Conservation (phyloP, 2,797 vertebrate genomes). For the Pseudochaenichthys georgianus region DNA sequence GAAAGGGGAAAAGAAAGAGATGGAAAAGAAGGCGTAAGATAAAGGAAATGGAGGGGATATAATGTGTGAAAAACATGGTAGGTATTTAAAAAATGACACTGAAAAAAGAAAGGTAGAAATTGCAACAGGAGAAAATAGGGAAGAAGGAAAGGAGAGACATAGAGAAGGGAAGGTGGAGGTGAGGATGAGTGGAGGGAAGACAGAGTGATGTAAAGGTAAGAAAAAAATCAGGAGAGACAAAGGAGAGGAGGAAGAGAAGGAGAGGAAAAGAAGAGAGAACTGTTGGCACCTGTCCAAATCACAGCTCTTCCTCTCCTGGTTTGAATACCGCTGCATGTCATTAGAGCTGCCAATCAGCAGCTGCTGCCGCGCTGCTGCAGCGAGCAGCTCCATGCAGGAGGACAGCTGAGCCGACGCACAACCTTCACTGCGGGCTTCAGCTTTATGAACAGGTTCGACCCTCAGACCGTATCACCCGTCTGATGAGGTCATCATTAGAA, state of each 20-base stretch:
- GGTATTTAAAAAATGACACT: background rate
- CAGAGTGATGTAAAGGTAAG: background rate
- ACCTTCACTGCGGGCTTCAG: constrained; percentile 13
- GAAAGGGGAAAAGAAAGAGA: background rate
- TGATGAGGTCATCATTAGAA: background rate
- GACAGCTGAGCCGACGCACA: constrained; percentile 44
- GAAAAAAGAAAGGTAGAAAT: background rate
- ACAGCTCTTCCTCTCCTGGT: constrained; percentile 57
- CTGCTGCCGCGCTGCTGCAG: constrained; percentile 53
- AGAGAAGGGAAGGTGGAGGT: background rate
- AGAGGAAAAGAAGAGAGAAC: constrained; percentile 37
- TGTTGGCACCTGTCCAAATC: constrained; percentile 58
- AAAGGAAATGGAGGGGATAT: background rate
- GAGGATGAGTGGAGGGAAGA: background rate
- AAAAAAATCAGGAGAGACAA: constrained; percentile 33
- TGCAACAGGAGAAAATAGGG: background rate
- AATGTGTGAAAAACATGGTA: background rate
- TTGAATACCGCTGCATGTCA: constrained; percentile 65
- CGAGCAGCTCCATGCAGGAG: constrained; percentile 38
- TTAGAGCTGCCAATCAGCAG: constrained; percentile 72
- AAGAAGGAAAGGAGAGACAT: background rate
- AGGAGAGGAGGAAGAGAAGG: constrained; percentile 41
- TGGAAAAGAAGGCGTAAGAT: background rate
- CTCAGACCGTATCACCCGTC: background rate
- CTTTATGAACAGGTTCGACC: background rate